Evolutionary conservation across 2,113 vertebrate species (phyloP).

Genomic region (Camelus dromedarius): DNA sequence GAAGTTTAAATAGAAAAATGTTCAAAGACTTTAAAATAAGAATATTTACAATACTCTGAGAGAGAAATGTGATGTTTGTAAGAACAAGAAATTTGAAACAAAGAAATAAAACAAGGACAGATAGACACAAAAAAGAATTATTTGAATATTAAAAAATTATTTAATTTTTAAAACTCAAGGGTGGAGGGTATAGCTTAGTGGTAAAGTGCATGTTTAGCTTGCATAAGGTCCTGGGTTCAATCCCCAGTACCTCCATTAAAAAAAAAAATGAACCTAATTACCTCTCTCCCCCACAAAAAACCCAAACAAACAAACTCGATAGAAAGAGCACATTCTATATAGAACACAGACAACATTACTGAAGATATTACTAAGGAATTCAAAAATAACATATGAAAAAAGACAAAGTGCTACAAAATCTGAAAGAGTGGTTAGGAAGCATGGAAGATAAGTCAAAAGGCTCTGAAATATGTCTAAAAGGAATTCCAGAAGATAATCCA

Average conservation of each 20-base stretch:
- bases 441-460: neutral
- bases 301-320: neutral
- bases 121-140: constrained; percentile 4
- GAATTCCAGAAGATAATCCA: constrained; percentile 10
- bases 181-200: no score
- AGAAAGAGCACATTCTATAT: neutral
- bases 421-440: neutral
- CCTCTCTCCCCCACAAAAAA: no score
- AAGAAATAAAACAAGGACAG: neutral
- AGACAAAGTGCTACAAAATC: neutral
- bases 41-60: neutral
- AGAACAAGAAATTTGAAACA: constrained; percentile 7
- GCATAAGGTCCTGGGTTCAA: no score
- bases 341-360: neutral
- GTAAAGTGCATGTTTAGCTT: no score
- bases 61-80: neutral
- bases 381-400: neutral
- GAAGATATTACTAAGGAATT: neutral
- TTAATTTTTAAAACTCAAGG: neutral
- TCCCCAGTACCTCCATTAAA: no score
- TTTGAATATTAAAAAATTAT: neutral
- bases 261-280: no score
- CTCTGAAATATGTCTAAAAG: neutral
- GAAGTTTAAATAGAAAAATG: neutral
- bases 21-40: constrained; percentile 9